Evolutionary conservation across 2,888 invertebrate species (phyloP), one percentile per base, ranked within the genome.

Genomic region (Harpagoxenus sublaevis): DNA sequence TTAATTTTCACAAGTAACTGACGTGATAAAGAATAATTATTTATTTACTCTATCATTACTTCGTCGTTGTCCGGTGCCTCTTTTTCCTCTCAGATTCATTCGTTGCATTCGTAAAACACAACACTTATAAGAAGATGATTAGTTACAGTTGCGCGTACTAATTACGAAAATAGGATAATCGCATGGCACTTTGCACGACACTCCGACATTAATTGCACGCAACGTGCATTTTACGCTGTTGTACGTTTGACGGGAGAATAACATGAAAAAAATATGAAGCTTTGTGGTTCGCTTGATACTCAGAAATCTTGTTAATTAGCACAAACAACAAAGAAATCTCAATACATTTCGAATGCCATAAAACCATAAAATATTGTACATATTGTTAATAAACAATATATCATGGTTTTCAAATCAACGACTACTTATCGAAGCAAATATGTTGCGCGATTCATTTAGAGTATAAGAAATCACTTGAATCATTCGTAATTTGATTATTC

Each of bases 111-210:
- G 12, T 42, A 42, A 42, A 42, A 65, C 3, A 55, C n/a, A 23
- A 3, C 1, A 65, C 23, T 65, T 3, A 23, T 6, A 6, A 63
- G 35, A 23, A 62, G 3, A 60, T 6, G 15, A 42, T 42, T 63
- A 39, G n/a, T 65, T 42, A 65, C 8, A 10, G 10, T 39, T 39
- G 10, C 42, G 23, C 23, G 23, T 42, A 42, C 23, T 65, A 65
- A 65, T 65, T 65, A 12, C 12, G 12, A 42, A 15, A 65, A 35
- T 62, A 62, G 53, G 9, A 65, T 63, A 63, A 63, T 63, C 23
- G n/a, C 23, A 23, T 3, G 8, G 31, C 15, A 60, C 18, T 62
- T 62, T 35, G 62, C 35, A 35, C 8, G 12, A 63, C 15, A 63
- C 42, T 65, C 6, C 23, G 3, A 63, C 2, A 15, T 42, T 66